Conservation (phyloP, 1,140 invertebrate genomes). For the Scaptomyza montana region DNA sequence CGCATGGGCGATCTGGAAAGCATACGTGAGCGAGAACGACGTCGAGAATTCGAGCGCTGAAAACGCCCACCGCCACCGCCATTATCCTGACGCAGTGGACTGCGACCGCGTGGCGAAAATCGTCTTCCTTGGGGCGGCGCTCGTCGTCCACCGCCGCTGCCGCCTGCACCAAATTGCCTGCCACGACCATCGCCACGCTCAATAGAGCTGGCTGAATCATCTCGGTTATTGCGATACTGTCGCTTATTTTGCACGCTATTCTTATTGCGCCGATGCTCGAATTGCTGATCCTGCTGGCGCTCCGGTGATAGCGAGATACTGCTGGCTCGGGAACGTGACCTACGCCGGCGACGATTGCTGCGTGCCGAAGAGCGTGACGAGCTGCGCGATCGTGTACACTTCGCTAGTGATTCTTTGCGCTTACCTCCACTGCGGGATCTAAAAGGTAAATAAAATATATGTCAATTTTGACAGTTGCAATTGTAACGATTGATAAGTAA, state of each 20-base stretch:
- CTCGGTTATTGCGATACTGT: constrained; percentile 94
- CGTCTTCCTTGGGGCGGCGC: constrained; percentile 53
- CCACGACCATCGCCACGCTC: constrained; percentile 64
- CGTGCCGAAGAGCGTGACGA: constrained; percentile 60
- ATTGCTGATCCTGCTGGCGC: constrained; percentile 85
- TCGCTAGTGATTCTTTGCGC: constrained; percentile 21
- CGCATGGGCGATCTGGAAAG: constrained; percentile 78
- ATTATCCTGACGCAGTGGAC: constrained; percentile 70
- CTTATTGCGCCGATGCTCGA: constrained; percentile 90
- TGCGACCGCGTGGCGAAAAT: constrained; percentile 73
- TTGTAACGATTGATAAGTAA: neutral
- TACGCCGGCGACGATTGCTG: constrained; percentile 42
- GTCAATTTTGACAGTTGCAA: neutral
- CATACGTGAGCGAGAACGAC: constrained; percentile 76
- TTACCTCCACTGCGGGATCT: constrained; percentile 49
- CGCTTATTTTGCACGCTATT: constrained; percentile 92
- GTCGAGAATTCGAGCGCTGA: constrained; percentile 74
- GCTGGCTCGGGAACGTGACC: constrained; percentile 34
- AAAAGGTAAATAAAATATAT: neutral
- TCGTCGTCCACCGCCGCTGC: constrained; percentile 39
- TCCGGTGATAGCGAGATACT: constrained; percentile 47
- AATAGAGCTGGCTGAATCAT: constrained; percentile 88
- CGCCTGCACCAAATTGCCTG: constrained; percentile 62
- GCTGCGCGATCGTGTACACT: constrained; percentile 62
- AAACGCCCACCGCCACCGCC: constrained; percentile 70